These are phyloP conservation scores for Bombus terrestris DNA, from an alignment of 1,140 invertebrate genomes.

Conservation along the genomic window DNA sequence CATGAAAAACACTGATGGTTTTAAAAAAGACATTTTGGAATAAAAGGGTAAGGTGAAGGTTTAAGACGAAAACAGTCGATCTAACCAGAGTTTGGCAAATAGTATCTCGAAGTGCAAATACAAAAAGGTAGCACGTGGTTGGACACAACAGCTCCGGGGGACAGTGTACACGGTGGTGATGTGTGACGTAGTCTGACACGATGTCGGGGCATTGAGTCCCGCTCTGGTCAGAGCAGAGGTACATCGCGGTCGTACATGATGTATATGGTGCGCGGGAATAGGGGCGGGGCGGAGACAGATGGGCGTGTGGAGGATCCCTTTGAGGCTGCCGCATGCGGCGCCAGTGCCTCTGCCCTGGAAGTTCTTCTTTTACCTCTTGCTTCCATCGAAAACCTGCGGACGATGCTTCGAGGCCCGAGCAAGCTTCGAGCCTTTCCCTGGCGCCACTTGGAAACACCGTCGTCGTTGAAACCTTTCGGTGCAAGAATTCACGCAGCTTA, in stretches of 20 bases:
- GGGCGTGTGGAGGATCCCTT: conserved; percentile 82
- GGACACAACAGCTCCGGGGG: conserved; percentile 35
- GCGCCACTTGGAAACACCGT: conserved; percentile 36
- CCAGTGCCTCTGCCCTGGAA: conserved; percentile 76
- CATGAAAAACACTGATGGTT: no score
- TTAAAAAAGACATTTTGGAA: no score
- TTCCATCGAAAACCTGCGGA: conserved; percentile 52
- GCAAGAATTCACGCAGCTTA: conserved; percentile 15
- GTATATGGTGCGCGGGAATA: conserved; percentile 81
- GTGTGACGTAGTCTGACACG: conserved; percentile 67
- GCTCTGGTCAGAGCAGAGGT: conserved; percentile 70
- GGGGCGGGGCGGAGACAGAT: conserved; percentile 83
- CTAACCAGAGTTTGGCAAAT: no score
- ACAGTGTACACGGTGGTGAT: conserved; percentile 47
- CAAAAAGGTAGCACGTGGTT: conserved; percentile 31
- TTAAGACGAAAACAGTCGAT: no score
- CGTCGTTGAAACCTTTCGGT: conserved; percentile 33
- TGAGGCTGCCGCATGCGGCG: conserved; percentile 82
- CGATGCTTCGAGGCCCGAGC: conserved; percentile 36
- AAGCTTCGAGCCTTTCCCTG: conserved; percentile 52
- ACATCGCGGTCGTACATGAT: conserved; percentile 77
- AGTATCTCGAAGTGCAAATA: not conserved
- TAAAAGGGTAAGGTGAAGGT: no score
- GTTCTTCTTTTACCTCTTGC: conserved; percentile 68
- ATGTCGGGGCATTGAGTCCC: conserved; percentile 59